Evolutionary conservation across 2,797 vertebrate species (phyloP), one percentile per base, ranked within the genome.

Genomic region (Melanogrammus aeglefinus): DNA sequence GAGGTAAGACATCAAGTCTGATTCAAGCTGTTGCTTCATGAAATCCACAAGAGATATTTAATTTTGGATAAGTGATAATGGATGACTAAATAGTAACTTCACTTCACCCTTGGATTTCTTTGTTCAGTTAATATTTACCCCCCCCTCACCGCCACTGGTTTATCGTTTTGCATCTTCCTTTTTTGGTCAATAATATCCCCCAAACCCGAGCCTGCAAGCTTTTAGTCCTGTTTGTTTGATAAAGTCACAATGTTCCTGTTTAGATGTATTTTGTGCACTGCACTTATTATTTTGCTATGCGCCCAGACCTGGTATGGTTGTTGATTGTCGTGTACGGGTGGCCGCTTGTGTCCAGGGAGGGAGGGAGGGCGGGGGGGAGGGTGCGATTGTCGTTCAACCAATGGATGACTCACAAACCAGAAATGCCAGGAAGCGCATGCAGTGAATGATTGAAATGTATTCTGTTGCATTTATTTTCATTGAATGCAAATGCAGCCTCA

Each of bases 1-100:
- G 96, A 98, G 97, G 96, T 98, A 97, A 97, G 97, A 41, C 69
- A 71, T 94, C 86, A 88, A 90, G 85, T 88, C 92, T 91, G 77
- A 47, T 86, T 87, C 80, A 63, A 88, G 83, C 85, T 76, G 71
- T 77, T 78, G 73, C 63, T 81, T 79, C 71, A 33, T 71, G 12
- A 75, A 71, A 47, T 63, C 79, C 75, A 24, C 72, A 10, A n/a
- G 27, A 51, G 75, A 73, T 74, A 33, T 77, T 77, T 69, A 24
- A 9, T 9, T 33, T 63, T 63, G 57, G 21, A 63, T 63, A 10
- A 63, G 57, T 63, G 1, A 24, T 63, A 24, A 63, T 63, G 57
- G 57, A 63, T 63, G 57, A 63, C 6, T 8, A 63, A 63, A 63
- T 7, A 63, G 57, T 24, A n/a, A 24, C 51, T n/a, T 57, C 51